These are phyloP conservation scores for Sinohyriopsis cumingii DNA, from an alignment of 2,888 invertebrate genomes.

Conservation along the genomic window DNA sequence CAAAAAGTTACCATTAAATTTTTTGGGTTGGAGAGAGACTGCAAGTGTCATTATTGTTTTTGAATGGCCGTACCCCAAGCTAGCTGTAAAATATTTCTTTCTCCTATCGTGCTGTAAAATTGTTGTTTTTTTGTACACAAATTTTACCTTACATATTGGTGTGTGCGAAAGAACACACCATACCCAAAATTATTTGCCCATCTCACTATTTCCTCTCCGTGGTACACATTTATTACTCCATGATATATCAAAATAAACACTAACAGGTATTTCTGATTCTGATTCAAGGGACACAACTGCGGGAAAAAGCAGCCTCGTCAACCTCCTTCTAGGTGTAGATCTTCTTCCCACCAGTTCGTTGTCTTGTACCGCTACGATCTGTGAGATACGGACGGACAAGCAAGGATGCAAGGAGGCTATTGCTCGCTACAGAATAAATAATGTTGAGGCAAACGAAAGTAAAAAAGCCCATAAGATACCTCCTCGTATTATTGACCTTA, in stretches of 20 bases:
- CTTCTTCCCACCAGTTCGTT: slow-evolving; percentile 41
- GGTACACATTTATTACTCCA: neutral
- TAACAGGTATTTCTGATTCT: neutral
- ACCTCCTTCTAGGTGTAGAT: slow-evolving; percentile 33
- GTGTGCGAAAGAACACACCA: too few species aligned
- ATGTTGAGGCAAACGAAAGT: slow-evolving; percentile 13
- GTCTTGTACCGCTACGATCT: slow-evolving; percentile 41
- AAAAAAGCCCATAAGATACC: slow-evolving; percentile 14
- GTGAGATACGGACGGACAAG: slow-evolving; percentile 29
- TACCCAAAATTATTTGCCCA: neutral
- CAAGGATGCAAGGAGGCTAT: slow-evolving; percentile 28
- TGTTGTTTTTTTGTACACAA: too few species aligned
- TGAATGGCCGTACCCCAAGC: too few species aligned
- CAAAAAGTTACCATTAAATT: too few species aligned
- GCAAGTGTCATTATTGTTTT: too few species aligned
- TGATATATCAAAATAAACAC: neutral
- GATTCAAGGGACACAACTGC: slow-evolving; percentile 41
- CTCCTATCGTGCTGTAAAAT: too few species aligned
- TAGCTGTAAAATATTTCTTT: too few species aligned
- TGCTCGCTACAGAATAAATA: slow-evolving; percentile 23
- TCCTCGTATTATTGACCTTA: slow-evolving; percentile 34
- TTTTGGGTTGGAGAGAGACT: too few species aligned
- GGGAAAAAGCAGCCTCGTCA: slow-evolving; percentile 45
- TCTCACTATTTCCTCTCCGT: neutral
- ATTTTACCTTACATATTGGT: too few species aligned